Percentiles rank a stretch among this genome's conserved stretches.
These are phyloP conservation scores for Trachythela sp. DNA, from an alignment of 64 coral and sea anemone genomes.

Conservation along the genomic window DNA sequence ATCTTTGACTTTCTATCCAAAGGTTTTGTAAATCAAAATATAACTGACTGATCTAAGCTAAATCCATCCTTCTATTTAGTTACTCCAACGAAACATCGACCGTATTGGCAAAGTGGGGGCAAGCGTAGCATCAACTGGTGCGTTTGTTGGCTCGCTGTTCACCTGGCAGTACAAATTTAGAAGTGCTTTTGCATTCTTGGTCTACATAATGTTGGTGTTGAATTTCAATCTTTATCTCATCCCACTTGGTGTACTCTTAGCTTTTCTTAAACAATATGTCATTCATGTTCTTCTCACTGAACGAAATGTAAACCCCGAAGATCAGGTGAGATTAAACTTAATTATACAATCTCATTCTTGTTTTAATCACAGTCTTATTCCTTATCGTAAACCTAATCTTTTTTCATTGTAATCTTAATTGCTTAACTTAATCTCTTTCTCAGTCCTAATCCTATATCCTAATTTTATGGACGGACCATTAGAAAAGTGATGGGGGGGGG, in stretches of 20 bases:
- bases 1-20: too few relatives aligned
- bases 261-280: slow-evolving; percentile 95
- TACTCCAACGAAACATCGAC: slow-evolving; percentile 96
- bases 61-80: slow-evolving; percentile 38
- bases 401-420: background rate
- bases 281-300: slow-evolving; percentile 86
- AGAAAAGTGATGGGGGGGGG: too few relatives aligned
- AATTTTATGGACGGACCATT: too few relatives aligned
- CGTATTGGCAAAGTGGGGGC: slow-evolving; percentile 89
- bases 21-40: too few relatives aligned
- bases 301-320: slow-evolving; percentile 81
- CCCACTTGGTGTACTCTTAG: slow-evolving; percentile 73
- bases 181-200: slow-evolving; percentile 91
- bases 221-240: slow-evolving; percentile 99
- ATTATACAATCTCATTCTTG: background rate
- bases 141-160: slow-evolving; percentile 81
- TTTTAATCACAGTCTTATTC: background rate
- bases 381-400: background rate
- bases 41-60: too few relatives aligned
- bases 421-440: too few relatives aligned
- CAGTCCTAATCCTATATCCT: too few relatives aligned
- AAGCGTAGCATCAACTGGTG: slow-evolving; percentile 90
- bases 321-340: slow-evolving; percentile 54
- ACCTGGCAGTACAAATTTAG: slow-evolving; percentile 99
- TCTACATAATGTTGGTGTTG: slow-evolving; percentile 96